These are phyloP conservation scores for Drosophila sucinea DNA, from an alignment of 1,140 invertebrate genomes.

Conservation along the genomic window DNA sequence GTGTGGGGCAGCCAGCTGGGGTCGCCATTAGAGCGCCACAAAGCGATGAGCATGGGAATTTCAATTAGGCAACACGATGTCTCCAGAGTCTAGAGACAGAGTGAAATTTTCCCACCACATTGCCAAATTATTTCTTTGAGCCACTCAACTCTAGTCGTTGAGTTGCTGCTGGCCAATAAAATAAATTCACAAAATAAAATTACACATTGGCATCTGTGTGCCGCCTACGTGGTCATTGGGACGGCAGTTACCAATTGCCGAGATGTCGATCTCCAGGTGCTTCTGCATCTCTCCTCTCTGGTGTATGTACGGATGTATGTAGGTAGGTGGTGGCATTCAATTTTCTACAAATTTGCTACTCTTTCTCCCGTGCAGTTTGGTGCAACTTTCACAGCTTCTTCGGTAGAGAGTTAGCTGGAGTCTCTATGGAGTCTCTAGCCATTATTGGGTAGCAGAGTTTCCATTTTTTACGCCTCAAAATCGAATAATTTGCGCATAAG, in stretches of 20 bases:
- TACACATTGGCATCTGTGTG: slow-evolving; percentile 62
- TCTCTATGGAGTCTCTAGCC: background rate
- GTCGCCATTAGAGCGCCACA: slow-evolving; percentile 57
- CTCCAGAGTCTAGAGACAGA: slow-evolving; percentile 44
- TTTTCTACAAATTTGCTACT: slow-evolving; percentile 63
- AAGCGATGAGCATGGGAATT: slow-evolving; percentile 64
- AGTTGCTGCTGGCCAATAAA: slow-evolving; percentile 51
- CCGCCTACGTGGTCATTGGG: slow-evolving; percentile 60
- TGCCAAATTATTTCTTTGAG: slow-evolving; percentile 53
- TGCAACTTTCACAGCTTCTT: slow-evolving; percentile 65
- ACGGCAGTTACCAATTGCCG: slow-evolving; percentile 17
- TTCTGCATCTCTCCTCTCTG: slow-evolving; percentile 22
- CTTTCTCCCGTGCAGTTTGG: slow-evolving; percentile 46
- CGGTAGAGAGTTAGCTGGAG: slow-evolving; percentile 34
- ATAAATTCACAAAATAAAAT: slow-evolving; percentile 50
- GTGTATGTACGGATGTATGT: background rate
- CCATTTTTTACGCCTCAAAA: slow-evolving; percentile 59
- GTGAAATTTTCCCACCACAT: slow-evolving; percentile 60
- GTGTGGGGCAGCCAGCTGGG: slow-evolving; percentile 48
- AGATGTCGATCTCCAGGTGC: slow-evolving; percentile 6
- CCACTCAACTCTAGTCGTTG: background rate
- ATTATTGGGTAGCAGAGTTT: slow-evolving; percentile 61
- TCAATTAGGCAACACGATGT: slow-evolving; percentile 52
- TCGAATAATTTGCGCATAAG: slow-evolving; percentile 64
- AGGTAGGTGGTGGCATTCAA: slow-evolving; percentile 59